Base-by-base conservation (phyloP, 2,888 invertebrate genomes). In the Cancer borealis region DNA sequence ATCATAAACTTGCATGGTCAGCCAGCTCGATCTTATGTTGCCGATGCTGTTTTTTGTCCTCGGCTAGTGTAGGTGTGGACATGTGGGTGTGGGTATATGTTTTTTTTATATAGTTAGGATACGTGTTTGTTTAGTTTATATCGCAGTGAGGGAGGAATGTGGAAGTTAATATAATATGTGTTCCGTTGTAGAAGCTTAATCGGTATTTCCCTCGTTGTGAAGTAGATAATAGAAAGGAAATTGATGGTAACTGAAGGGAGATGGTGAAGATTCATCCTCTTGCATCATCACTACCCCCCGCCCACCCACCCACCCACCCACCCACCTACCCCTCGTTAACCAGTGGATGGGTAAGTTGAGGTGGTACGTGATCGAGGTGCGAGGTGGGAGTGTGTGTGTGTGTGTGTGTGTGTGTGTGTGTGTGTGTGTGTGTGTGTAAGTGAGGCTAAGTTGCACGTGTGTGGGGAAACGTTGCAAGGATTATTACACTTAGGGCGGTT, bases 1-100 rank as follows among this genome's bases (percentile, higher is more conserved):
- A 84, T 84, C 84, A 39, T 84, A 30, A 84, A 84, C 84, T 84
- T 84, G 84, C 84, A 84, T 84, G 84, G 39, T 10, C 84, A 84
- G 84, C 84, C 14, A 14, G 84, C 30, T 30, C 39, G 3, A 14
- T 39, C 14, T 5, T 1, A 21, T 21, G 84, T 84, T 84, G 84
- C 84, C 84, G 12, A 17, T 84, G 84, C 8, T 73, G 73, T 26
- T 26, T 73, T 66, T 26, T 26, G 26, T 73, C 26, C 26, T 73
- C n/a, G n/a, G n/a, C 26, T 73, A 26, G 26, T 73, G 26, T 26
- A n/a, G 26, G 73, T 73, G 26, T 73, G n/a, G 54, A 26, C 21
- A 21, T 39, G 39, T 39, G 39, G 39, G 39, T 39, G 39, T 2
- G 39, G 3, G 60, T 60, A 21, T 60, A 17, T 60, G 60, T 21